These are phyloP conservation scores for Daboia siamensis DNA, from an alignment of 2,113 vertebrate genomes.

Conservation along the genomic window DNA sequence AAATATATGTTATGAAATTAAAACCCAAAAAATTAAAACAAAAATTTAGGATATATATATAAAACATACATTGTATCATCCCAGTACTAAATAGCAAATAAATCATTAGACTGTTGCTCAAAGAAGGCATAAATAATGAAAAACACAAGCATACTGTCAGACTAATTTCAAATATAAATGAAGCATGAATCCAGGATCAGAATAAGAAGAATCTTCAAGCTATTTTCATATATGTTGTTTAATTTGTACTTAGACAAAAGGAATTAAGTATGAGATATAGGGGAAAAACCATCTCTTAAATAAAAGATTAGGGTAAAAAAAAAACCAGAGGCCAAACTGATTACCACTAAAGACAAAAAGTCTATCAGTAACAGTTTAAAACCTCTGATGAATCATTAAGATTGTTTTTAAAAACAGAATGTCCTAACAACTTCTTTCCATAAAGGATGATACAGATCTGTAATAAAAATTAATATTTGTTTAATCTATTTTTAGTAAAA, in stretches of 20 bases:
- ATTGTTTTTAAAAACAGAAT: neutral
- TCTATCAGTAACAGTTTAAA: neutral
- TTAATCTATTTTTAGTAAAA: neutral
- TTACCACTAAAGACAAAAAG: neutral
- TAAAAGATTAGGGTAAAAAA: neutral
- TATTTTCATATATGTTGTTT: neutral
- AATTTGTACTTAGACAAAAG: neutral
- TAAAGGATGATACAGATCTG: neutral
- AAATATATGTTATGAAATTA: slow-evolving; percentile 40
- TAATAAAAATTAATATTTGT: neutral
- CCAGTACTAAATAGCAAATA: neutral
- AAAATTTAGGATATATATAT: neutral
- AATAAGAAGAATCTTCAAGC: slow-evolving; percentile 1
- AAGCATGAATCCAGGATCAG: slow-evolving; percentile 4
- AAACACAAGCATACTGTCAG: neutral
- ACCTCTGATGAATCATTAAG: neutral
- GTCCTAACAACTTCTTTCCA: neutral
- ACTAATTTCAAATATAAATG: neutral
- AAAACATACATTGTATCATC: neutral
- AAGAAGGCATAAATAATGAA: neutral
- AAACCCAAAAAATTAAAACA: neutral
- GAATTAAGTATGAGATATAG: accelerated
- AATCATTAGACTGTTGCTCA: accelerated
- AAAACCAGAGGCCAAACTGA: neutral
- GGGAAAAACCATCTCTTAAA: neutral